These are phyloP conservation scores for Tetragonula clypearis DNA, from an alignment of 1,140 invertebrate genomes.

Conservation along the genomic window DNA sequence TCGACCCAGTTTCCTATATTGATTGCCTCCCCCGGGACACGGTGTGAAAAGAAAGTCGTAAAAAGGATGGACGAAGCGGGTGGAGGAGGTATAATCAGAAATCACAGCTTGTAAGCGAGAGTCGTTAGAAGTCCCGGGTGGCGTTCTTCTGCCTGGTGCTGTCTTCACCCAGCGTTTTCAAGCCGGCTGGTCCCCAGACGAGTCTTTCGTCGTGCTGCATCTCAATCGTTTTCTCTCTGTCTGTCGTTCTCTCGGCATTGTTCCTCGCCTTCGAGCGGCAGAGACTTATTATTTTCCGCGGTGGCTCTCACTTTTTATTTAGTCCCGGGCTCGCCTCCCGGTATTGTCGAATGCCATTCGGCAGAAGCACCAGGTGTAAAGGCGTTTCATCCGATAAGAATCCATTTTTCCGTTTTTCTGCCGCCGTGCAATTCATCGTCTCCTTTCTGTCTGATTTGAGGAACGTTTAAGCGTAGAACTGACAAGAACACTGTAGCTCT, in stretches of 20 bases:
- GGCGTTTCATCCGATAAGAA: background rate
- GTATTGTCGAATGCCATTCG: background rate
- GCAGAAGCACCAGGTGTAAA: slow-evolving; percentile 29
- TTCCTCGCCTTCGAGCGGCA: background rate
- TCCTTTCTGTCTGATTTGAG: background rate
- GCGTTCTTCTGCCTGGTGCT: slow-evolving; percentile 39
- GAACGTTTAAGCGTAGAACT: background rate
- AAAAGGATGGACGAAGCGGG: slow-evolving; percentile 3
- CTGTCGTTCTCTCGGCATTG: slow-evolving; percentile 1
- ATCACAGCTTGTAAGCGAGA: slow-evolving; percentile 65
- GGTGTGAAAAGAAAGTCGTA: slow-evolving; percentile 28
- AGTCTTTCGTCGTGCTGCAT: slow-evolving; percentile 63
- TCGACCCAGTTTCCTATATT: slow-evolving; percentile 42
- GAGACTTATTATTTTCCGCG: slow-evolving; percentile 39
- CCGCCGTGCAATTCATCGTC: background rate
- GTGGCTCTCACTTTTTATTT: background rate
- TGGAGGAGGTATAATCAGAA: slow-evolving; percentile 62
- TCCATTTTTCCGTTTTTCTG: background rate
- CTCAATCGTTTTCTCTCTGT: slow-evolving; percentile 60
- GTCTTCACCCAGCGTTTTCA: slow-evolving; percentile 55
- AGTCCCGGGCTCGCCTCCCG: background rate
- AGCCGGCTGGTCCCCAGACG: slow-evolving; percentile 53
- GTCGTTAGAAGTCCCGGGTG: slow-evolving; percentile 64
- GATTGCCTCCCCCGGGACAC: slow-evolving; percentile 34
- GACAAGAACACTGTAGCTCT: background rate